Conservation (phyloP, 1,140 invertebrate species). For the Liolophura sinensis region DNA sequence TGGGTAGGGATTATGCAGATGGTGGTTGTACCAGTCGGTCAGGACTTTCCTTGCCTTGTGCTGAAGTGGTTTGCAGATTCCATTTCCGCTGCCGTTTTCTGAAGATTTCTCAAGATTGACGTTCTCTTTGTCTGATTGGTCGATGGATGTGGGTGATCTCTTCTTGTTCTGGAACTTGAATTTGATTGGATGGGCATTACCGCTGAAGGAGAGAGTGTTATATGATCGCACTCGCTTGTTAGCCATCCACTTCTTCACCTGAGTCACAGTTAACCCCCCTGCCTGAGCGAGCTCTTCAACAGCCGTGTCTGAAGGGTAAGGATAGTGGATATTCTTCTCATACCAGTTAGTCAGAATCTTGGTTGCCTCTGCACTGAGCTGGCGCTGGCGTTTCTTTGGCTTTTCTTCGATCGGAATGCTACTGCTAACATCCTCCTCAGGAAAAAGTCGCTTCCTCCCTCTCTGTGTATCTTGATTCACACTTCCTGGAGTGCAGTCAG, state of each 20-base stretch:
- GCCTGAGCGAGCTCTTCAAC: conserved; percentile 25
- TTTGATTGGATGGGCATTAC: conserved; percentile 45
- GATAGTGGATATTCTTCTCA: conserved; percentile 35
- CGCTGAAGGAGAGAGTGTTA: conserved; percentile 47
- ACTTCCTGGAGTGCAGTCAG: too few relatives aligned
- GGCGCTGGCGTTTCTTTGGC: conserved; percentile 11
- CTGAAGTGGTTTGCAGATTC: conserved; percentile 28
- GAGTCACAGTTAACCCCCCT: conserved; percentile 29
- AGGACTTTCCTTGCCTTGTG: conserved; percentile 34
- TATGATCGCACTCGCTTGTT: conserved; percentile 47
- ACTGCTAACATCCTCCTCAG: background rate
- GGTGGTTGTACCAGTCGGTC: conserved; percentile 42
- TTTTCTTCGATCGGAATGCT: background rate
- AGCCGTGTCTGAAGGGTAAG: conserved; percentile 38
- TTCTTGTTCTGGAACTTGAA: conserved; percentile 31
- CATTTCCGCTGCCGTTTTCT: background rate
- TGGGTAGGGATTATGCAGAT: conserved; percentile 45
- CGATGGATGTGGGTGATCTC: conserved; percentile 7
- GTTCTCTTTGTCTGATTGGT: conserved; percentile 17
- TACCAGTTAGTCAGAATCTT: conserved; percentile 39
- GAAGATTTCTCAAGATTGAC: background rate
- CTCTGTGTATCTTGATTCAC: too few relatives aligned
- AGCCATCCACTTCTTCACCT: conserved; percentile 52
- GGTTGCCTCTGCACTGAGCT: conserved; percentile 23
- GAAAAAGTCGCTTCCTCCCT: background rate